Evolutionary conservation across 2,797 vertebrate species (phyloP), one percentile per base, ranked within the genome.

Genomic region (Gambusia yucatana): DNA sequence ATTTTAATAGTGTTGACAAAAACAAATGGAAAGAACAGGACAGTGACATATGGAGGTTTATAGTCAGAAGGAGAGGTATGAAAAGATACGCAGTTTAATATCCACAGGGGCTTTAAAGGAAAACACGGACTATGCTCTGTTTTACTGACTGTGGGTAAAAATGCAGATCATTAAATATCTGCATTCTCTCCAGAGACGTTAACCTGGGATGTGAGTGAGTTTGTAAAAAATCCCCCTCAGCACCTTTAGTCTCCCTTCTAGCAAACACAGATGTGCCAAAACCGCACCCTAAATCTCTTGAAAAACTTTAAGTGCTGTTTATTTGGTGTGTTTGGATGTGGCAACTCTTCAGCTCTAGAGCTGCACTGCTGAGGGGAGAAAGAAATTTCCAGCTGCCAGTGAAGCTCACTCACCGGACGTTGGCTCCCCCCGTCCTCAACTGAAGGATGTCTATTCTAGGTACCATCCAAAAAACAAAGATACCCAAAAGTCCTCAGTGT

Each of bases 1-100:
- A 71, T 83, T 86, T 78, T 81, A 70, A 83, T 74, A 47, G 33
- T 59, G 71, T 81, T 79, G 77, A 89, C 73, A 80, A 86, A 83
- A 84, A 82, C 70, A 82, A 87, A 69, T 33, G 7, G 65, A 84
- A 84, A 81, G 73, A 82, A 84, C 25, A 36, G n/a, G 71, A 77
- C 69, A 47, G 69, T 80, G 75, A 84, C 84, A 85, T 82, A 87
- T 67, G 47, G 67, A 46, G 39, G 16, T 73, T 83, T 81, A 76
- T 46, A 76, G 71, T 46, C 17, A 30, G 5, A 11, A 76, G 16
- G 76, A 82, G 33, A 61, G 71, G 78, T 39, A 17, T 36, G 55
- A 70, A 82, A 65, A 84, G 10, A 57, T 22, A 33, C 20, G 77
- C 44, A 73, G 59, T 65, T 70, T 5, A 81, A 52, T 30, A 70